Base-by-base conservation (phyloP, 2,797 vertebrate species). In the Sebastes iracundus region DNA sequence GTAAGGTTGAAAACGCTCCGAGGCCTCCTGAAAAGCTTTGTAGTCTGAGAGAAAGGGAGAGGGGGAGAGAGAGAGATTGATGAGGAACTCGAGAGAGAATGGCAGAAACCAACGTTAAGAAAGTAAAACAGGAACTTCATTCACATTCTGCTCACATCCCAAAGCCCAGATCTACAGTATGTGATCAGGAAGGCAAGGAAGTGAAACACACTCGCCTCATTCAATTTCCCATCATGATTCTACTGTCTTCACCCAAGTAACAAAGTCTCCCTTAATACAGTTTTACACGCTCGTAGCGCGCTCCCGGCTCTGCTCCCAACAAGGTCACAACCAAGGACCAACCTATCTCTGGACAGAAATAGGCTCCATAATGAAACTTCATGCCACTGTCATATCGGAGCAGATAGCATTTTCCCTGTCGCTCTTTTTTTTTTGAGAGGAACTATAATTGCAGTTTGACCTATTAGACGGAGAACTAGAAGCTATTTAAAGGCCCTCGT, bases 1-100 rank as follows among this genome's bases (percentile, higher is more conserved):
- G 25, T 98, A 99, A 0, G 98, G 98, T 70, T 99, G 98, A 88
- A 99, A 99, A 49, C 96, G 97, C 86, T 98, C 98, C 0, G 98
- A 98, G 0, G 98, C 97, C 88, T 97, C 97, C 92, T 97, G 97
- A 86, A 98, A 99, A 32, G 97, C 97, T 90, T 96, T 98, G 87
- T 96, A 99, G 93, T 99, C 98, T 99, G 94, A 62, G 62, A 73
- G 30, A 79, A 52, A 90, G 7, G 63, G 72, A 46, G 6, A 72
- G 11, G 71, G 11, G 71, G 27, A 25, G 23, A 73, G 16, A 65
- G 72, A 46, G 6, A 75, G 10, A 69, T 1, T 20, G 60, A 55
- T 46, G 27, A 42, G 32, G 58, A 53, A 59, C 35, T 25, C 5
- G 1, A 42, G 32, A 81, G 3, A 5, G 53, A 69, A 28, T 5